Conservation (phyloP, 1,140 invertebrate species). For the Myzus persicae region DNA sequence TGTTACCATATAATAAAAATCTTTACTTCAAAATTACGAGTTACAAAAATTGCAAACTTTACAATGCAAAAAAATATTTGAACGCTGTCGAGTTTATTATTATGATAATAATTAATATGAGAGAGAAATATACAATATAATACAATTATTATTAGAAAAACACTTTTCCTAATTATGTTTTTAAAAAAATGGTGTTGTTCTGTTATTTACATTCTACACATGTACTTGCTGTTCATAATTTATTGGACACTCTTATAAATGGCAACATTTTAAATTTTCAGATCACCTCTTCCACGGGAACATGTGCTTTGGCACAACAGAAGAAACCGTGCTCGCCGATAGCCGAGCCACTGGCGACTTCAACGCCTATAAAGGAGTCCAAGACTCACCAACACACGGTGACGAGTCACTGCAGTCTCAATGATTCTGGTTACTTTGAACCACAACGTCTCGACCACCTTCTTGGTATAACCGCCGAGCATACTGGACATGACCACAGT, state of each 20-base stretch:
- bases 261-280: constrained; percentile 37
- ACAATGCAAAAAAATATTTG: neutral
- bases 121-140: neutral
- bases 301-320: constrained; percentile 68
- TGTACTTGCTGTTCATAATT: neutral
- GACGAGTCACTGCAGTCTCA: neutral
- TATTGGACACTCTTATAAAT: neutral
- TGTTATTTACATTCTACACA: neutral
- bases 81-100: neutral
- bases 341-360: constrained; percentile 64
- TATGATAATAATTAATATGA: neutral
- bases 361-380: neutral
- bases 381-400: neutral
- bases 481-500: neutral
- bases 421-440: constrained; percentile 33
- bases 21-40: neutral
- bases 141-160: neutral
- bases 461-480: neutral
- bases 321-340: constrained; percentile 62
- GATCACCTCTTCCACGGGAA: constrained; percentile 75
- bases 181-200: neutral
- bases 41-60: neutral
- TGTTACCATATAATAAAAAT: neutral
- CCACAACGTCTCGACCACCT: neutral
- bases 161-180: neutral